Evolutionary conservation across 2,888 invertebrate genomes (phyloP), one percentile per base, ranked within the genome.

Genomic region (Bruchidius siliquastri): DNA sequence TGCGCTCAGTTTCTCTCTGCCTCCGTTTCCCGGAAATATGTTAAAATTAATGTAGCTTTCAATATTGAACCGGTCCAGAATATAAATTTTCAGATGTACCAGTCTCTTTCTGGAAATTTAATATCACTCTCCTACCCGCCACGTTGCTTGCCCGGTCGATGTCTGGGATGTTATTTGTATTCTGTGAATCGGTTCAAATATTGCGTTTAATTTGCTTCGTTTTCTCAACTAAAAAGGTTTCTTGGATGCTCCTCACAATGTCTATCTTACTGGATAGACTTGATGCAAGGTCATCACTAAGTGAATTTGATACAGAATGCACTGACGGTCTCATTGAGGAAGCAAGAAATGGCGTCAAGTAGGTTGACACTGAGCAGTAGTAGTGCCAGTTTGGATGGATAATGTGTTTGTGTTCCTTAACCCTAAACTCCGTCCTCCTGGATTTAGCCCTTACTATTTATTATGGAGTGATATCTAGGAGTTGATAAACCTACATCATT

Each of bases 41-140:
- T 83, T 82, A 81, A 84, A 84, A 84, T 84, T 84, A 85, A 85
- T 84, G 84, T 83, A 82, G 84, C 83, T 82, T 82, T 84, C 84
- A 84, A 85, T 85, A 84, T 82, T 79, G 81, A 76, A 81, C 80
- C 78, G 77, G 80, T 79, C 79, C 77, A 76, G 82, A 82, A 82
- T 81, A 79, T 81, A 82, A 81, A 82, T 81, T 82, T 80, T 80
- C 80, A 75, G 79, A 82, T 81, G 81, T 81, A 81, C 81, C 76
- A 80, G 80, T 79, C 77, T 80, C 79, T 79, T 78, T 79, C 79
- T 80, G 75, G 78, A 79, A 81, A 80, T 81, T 81, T 80, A 81
- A 81, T 81, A 81, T 81, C 77, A 76, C 74, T 74, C 49, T 49
- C 49, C 10, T 49, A 13, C 49, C 26, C 26, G 26, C 26, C 10